phyloP scores from a whole-genome alignment of 2,888 invertebrate genomes.

The Cephonodes hylas region DNA sequence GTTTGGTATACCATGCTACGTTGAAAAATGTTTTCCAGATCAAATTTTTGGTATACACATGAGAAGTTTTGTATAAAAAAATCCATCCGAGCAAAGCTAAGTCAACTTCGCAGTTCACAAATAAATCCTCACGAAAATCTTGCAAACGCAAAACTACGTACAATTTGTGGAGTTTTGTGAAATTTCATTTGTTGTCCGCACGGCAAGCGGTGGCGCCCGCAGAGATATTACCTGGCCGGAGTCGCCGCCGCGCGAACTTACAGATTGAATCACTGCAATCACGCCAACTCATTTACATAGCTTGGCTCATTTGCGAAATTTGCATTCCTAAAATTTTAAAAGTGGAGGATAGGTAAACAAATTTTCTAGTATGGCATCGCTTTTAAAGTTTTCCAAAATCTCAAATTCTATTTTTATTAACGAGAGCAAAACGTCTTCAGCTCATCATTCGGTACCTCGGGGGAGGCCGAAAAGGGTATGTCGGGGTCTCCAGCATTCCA shows the following conservation, averaged over 20 bases:
- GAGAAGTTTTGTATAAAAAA: too few relatives aligned
- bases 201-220: not conserved
- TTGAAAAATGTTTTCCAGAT: too few relatives aligned
- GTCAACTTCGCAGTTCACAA: not conserved
- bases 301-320: slow-evolving; percentile 3
- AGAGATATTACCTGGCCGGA: not conserved
- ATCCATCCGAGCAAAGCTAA: not conserved
- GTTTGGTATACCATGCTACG: too few relatives aligned
- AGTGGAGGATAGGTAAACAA: not conserved
- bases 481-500: too few relatives aligned
- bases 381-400: too few relatives aligned
- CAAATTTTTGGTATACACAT: too few relatives aligned
- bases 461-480: too few relatives aligned
- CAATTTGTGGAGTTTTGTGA: not conserved
- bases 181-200: not conserved
- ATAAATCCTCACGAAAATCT: not conserved
- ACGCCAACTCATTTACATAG: slow-evolving; percentile 13
- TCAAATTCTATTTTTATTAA: too few relatives aligned
- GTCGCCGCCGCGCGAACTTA: not conserved
- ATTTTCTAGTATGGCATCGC: not conserved
- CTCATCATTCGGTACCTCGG: too few relatives aligned
- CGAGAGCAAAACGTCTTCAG: too few relatives aligned
- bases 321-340: not conserved
- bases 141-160: not conserved
- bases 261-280: slow-evolving; percentile 15